Evolutionary conservation across 2,113 vertebrate genomes (phyloP), one percentile per base, ranked within the genome.

Genomic region (Brachypteracias leptosomus): DNA sequence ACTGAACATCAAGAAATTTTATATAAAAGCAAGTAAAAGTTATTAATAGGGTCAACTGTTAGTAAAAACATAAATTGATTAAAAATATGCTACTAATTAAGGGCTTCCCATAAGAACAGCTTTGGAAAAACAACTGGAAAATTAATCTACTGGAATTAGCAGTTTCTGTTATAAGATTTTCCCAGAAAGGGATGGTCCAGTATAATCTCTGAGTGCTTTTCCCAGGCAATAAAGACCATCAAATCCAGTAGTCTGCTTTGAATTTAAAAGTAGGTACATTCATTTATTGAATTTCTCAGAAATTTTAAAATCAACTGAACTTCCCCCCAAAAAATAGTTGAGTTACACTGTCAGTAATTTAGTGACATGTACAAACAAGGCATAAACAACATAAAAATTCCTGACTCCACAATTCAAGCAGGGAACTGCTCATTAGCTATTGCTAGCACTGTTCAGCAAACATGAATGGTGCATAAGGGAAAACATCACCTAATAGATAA

Each of bases 51-150:
- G 26, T 58, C 91, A 38, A 85, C 71, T 67, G 46, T 38, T 2
- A 6, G n/a, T 80, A 88, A 94, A 90, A 91, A 28, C 10, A 77
- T 2, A 79, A 85, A 80, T 21, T 59, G 67, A 75, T 95, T 93
- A 80, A 91, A 91, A 92, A 88, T 93, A 77, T 49, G 51, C 35
- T 63, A 35, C 55, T 88, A 85, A 96, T 77, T 70, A 94, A 67
- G 20, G 19, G 6, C 14, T 84, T 96, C 85, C 75, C 72, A 80
- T 61, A 88, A 79, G 85, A 91, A 44, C 9, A 70, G 33, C 29
- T 83, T 85, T 83, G 88, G 88, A 68, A 91, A 84, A 90, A 90
- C 35, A 71, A 95, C 16, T 58, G 68, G 83, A 97, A 96, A 97
- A 94, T 88, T 83, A 70, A 88, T 88, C 55, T 80, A n/a, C 63